A percentile compares a stretch with the other conserved stretches of the same genome.
phyloP scores from a whole-genome alignment of 2,113 vertebrate genomes.

The Oophaga pumilio region DNA sequence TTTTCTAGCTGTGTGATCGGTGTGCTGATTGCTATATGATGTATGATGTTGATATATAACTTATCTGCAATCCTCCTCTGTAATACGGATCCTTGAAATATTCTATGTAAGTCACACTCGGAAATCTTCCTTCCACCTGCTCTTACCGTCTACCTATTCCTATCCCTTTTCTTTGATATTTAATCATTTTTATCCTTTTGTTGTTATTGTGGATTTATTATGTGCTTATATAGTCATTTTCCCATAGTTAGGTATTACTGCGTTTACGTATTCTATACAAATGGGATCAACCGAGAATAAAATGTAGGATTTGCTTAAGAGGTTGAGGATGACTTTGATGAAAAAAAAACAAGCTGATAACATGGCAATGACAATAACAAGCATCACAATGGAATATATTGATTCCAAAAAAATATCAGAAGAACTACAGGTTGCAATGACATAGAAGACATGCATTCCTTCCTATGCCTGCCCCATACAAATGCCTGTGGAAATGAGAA shows the following conservation, averaged over 20 bases:
- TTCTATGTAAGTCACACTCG: background rate
- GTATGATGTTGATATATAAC: background rate
- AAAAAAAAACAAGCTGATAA: background rate
- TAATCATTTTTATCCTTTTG: background rate
- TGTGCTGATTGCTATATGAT: background rate
- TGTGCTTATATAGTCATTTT: background rate
- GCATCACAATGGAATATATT: too few relatives aligned
- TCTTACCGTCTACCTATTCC: background rate
- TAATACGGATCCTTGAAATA: background rate
- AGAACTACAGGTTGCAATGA: background rate
- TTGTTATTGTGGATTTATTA: background rate
- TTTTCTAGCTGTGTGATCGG: background rate
- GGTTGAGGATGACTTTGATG: background rate
- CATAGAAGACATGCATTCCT: background rate
- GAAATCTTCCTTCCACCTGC: background rate
- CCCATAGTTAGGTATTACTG: background rate
- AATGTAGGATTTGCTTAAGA: background rate
- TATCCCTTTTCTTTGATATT: background rate
- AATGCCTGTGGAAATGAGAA: background rate
- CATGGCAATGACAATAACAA: background rate
- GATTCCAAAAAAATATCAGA: background rate
- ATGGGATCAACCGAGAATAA: background rate
- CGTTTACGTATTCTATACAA: background rate
- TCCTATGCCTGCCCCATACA: background rate
- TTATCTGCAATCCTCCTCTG: constrained; percentile 1